These are phyloP conservation scores for Augochlorella aurata DNA, from an alignment of 2,888 invertebrate species.

Conservation along the genomic window DNA sequence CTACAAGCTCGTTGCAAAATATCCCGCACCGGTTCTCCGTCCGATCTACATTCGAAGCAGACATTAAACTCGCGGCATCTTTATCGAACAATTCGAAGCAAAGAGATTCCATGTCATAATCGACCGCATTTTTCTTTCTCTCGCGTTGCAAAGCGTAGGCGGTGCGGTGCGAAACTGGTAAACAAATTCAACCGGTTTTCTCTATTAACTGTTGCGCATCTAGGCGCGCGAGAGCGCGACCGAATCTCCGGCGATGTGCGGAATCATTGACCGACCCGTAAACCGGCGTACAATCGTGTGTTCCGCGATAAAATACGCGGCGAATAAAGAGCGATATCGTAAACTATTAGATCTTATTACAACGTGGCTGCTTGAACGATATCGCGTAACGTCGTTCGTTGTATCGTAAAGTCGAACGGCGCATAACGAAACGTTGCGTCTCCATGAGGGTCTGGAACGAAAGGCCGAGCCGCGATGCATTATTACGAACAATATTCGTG, in stretches of 20 bases:
- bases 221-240: background rate
- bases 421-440: conserved; percentile 33
- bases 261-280: too few species aligned
- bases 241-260: background rate
- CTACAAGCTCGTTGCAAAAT: background rate
- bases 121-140: too few species aligned
- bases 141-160: too few species aligned
- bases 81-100: background rate
- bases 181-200: background rate
- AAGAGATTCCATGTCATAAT: too few species aligned
- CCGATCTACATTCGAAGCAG: background rate
- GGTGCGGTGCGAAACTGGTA: background rate
- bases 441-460: background rate
- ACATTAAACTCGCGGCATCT: background rate
- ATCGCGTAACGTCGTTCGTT: conserved; percentile 20
- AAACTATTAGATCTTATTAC: conserved; percentile 45
- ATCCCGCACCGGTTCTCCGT: background rate
- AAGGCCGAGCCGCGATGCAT: background rate
- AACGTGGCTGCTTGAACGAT: conserved; percentile 19
- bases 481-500: conserved; percentile 25
- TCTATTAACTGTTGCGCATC: conserved; percentile 2
- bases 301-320: conserved; percentile 8
- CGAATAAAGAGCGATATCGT: conserved; percentile 22
- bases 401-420: conserved; percentile 38
- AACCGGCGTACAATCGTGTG: background rate